phyloP scores from a whole-genome alignment of 2,888 invertebrate genomes.

The Rambutsinella grinnellia region DNA sequence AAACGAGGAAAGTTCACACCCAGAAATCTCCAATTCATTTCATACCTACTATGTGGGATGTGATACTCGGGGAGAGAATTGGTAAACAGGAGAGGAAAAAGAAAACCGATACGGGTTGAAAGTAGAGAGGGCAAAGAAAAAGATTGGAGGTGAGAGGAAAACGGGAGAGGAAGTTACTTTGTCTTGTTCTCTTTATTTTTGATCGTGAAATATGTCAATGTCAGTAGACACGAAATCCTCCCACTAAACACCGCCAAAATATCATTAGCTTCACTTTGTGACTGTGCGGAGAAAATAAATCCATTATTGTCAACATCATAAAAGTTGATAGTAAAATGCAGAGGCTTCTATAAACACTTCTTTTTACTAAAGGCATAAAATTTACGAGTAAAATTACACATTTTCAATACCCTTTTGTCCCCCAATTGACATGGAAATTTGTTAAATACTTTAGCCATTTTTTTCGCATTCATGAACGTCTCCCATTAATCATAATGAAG shows the following conservation, averaged over 20 bases:
- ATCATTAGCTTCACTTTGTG: background rate
- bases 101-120: too few relatives aligned
- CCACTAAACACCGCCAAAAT: background rate
- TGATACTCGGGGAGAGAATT: background rate
- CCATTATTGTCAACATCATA: background rate
- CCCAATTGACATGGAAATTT: conserved; percentile 30
- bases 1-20: conserved; percentile 18
- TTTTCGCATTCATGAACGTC: too few relatives aligned
- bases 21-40: conserved; percentile 20
- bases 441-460: conserved; percentile 34
- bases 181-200: background rate
- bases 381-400: too few relatives aligned
- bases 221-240: conserved; percentile 18
- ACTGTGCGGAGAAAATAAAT: background rate
- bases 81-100: too few relatives aligned
- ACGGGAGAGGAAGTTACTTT: background rate
- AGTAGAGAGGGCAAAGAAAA: too few relatives aligned
- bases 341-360: too few relatives aligned
- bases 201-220: conserved; percentile 32
- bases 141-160: background rate
- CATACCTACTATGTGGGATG: conserved; percentile 8
- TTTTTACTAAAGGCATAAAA: too few relatives aligned
- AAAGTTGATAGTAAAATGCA: too few relatives aligned
- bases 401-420: too few relatives aligned
- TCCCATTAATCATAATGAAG: conserved; percentile 17